Conservation (phyloP, 2,888 invertebrate species). For the Trachelus troglodyta region DNA sequence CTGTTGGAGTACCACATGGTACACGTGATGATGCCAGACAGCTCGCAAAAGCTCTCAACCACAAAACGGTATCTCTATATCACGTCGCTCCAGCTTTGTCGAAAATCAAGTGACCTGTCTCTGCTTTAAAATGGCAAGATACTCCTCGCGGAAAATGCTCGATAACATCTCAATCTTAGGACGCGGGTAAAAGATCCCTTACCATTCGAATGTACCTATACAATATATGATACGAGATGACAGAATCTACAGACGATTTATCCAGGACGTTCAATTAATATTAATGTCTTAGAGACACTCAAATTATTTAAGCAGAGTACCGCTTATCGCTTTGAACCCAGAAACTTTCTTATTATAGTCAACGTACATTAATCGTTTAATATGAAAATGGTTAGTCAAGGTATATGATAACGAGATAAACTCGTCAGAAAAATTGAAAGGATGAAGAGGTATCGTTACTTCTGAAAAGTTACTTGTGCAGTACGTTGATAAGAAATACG, state of each 20-base stretch:
- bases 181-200: neutral
- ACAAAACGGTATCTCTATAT: neutral
- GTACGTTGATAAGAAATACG: neutral
- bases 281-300: neutral
- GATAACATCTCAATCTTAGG: neutral
- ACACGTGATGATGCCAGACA: neutral
- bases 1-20: neutral
- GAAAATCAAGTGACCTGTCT: neutral
- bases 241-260: neutral
- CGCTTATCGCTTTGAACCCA: neutral
- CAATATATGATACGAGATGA: neutral
- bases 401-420: neutral
- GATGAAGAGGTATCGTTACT: neutral
- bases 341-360: neutral
- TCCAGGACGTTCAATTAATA: neutral
- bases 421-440: neutral
- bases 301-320: neutral
- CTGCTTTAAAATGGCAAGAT: neutral
- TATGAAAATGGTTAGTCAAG: neutral
- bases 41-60: conserved; percentile 3
- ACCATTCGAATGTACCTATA: neutral
- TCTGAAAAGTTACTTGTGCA: neutral
- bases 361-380: neutral
- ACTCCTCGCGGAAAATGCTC: neutral
- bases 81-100: neutral